Conservation (phyloP, 2,888 invertebrate species). For the Dolichopus griseipennis region DNA sequence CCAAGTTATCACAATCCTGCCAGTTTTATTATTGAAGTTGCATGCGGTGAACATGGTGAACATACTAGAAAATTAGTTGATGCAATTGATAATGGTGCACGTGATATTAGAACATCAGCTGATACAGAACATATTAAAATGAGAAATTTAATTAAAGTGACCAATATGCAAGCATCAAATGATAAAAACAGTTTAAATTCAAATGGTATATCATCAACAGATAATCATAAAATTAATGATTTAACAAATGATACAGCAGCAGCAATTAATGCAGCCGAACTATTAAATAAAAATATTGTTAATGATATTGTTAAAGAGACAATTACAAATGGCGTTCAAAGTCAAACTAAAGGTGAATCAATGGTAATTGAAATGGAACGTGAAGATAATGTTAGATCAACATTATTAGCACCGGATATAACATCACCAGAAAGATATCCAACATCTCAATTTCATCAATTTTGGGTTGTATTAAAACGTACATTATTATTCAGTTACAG, state of each 20-base stretch:
- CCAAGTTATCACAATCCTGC: slow-evolving; percentile 97
- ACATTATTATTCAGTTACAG: slow-evolving; percentile 76
- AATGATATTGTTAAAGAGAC: slow-evolving; percentile 51
- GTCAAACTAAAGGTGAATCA: slow-evolving; percentile 38
- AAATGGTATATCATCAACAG: slow-evolving; percentile 28
- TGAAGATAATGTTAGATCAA: slow-evolving; percentile 56
- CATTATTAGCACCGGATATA: slow-evolving; percentile 55
- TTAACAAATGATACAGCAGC: not conserved
- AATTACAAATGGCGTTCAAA: slow-evolving; percentile 26
- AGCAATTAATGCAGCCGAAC: not conserved
- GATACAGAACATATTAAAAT: slow-evolving; percentile 56
- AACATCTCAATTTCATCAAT: slow-evolving; percentile 73
- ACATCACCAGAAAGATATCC: slow-evolving; percentile 66
- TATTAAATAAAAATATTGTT: slow-evolving; percentile 48
- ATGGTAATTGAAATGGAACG: slow-evolving; percentile 49
- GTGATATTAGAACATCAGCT: slow-evolving; percentile 66
- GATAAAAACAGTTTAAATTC: slow-evolving; percentile 48
- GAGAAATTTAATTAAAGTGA: slow-evolving; percentile 48
- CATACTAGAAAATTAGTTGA: slow-evolving; percentile 73
- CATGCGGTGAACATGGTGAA: slow-evolving; percentile 93
- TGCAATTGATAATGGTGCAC: slow-evolving; percentile 76
- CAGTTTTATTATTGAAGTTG: slow-evolving; percentile 92
- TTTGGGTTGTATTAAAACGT: slow-evolving; percentile 78
- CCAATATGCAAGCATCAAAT: slow-evolving; percentile 42
- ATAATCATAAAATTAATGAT: not conserved